A percentile compares a stretch with the other conserved stretches of the same genome.
phyloP scores from a whole-genome alignment of 2,797 vertebrate species.

The Heliangelus exortis region DNA sequence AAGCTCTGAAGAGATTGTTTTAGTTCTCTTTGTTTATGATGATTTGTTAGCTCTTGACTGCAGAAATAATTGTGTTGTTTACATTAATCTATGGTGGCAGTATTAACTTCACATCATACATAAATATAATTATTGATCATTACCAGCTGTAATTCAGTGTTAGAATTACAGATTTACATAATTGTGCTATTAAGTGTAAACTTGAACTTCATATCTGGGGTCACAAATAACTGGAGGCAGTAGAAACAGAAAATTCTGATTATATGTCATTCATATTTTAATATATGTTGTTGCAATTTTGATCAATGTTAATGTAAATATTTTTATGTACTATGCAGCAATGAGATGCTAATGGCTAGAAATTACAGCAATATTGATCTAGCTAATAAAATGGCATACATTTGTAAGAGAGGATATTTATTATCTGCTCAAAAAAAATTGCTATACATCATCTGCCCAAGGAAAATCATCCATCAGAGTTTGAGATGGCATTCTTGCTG shows the following conservation, averaged over 20 bases:
- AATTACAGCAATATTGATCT: slow-evolving; percentile 83
- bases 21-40: slow-evolving; percentile 77
- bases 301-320: slow-evolving; percentile 83
- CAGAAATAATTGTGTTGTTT: slow-evolving; percentile 83
- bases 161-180: slow-evolving; percentile 84
- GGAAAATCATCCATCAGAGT: slow-evolving; percentile 48
- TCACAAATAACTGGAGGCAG: slow-evolving; percentile 84
- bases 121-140: slow-evolving; percentile 87
- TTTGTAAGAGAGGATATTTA: slow-evolving; percentile 74
- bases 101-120: slow-evolving; percentile 82
- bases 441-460: slow-evolving; percentile 68
- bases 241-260: slow-evolving; percentile 80
- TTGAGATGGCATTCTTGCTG: slow-evolving; percentile 34
- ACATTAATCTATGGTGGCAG: slow-evolving; percentile 82
- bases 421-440: slow-evolving; percentile 69
- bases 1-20: slow-evolving; percentile 77
- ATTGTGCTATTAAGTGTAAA: slow-evolving; percentile 84
- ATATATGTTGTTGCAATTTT: slow-evolving; percentile 78
- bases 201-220: slow-evolving; percentile 81
- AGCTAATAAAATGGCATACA: slow-evolving; percentile 81
- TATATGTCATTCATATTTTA: slow-evolving; percentile 83
- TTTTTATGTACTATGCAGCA: slow-evolving; percentile 78
- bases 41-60: slow-evolving; percentile 79
- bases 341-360: slow-evolving; percentile 79
- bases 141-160: slow-evolving; percentile 83